Evolutionary conservation across 2,888 invertebrate genomes (phyloP).

Genomic region (Hybos culiciformis): DNA sequence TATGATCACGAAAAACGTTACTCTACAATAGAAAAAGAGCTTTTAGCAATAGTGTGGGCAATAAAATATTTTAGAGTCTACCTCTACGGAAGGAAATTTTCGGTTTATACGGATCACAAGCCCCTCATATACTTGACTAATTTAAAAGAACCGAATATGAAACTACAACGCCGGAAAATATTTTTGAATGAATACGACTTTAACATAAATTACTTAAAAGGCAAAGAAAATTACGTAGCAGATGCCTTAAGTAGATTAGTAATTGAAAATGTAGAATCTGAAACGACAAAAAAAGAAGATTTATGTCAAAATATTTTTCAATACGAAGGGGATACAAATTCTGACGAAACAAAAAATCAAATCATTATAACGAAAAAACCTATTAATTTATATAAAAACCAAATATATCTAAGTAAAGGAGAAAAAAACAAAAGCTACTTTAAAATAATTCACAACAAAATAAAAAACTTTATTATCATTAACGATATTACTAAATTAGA

Average conservation of each 20-base stretch:
- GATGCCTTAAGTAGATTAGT: background rate
- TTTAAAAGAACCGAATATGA: slow-evolving; percentile 26
- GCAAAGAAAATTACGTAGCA: slow-evolving; percentile 10
- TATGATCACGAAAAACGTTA: slow-evolving; percentile 17
- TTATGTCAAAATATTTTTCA: no score
- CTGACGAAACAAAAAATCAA: no score
- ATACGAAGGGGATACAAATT: no score
- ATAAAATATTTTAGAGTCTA: slow-evolving; percentile 24
- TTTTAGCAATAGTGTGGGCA: slow-evolving; percentile 22
- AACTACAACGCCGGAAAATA: slow-evolving; percentile 24
- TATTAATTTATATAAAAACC: no score
- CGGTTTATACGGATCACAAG: slow-evolving; percentile 28
- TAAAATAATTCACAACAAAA: no score
- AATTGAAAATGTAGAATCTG: background rate
- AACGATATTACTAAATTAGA: no score
- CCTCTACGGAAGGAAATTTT: slow-evolving; percentile 24
- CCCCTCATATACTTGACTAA: slow-evolving; percentile 26
- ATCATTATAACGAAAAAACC: no score
- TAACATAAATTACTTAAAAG: slow-evolving; percentile 14
- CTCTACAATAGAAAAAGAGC: slow-evolving; percentile 23
- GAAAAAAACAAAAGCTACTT: no score
- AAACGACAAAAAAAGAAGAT: no score
- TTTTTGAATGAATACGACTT: slow-evolving; percentile 20
- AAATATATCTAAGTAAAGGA: no score
- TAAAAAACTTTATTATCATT: no score